A percentile compares a stretch with the other conserved stretches of the same genome.
phyloP scores from a whole-genome alignment of 1,140 invertebrate genomes.

The Scaptomyza graminum region DNA sequence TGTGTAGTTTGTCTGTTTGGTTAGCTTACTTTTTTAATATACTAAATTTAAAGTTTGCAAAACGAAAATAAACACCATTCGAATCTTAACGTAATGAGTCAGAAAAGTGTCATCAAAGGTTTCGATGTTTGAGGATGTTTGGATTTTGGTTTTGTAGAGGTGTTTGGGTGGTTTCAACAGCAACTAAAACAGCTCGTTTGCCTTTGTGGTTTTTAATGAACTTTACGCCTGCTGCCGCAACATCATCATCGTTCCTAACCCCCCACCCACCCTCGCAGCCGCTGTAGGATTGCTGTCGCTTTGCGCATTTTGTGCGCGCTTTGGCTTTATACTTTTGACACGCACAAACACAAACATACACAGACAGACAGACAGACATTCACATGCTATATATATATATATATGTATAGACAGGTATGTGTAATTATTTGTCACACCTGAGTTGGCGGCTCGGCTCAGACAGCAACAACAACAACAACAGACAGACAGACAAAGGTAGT shows the following conservation, averaged over 20 bases:
- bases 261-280: background rate
- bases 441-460: slow-evolving; percentile 67
- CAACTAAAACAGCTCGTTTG: slow-evolving; percentile 25
- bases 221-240: slow-evolving; percentile 28
- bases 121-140: slow-evolving; percentile 16
- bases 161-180: slow-evolving; percentile 7
- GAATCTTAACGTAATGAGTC: slow-evolving; percentile 60
- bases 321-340: slow-evolving; percentile 63
- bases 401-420: slow-evolving; percentile 64
- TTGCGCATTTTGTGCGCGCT: slow-evolving; percentile 53
- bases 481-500: slow-evolving; percentile 6
- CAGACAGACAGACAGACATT: background rate
- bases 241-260: background rate
- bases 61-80: slow-evolving; percentile 21
- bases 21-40: too few relatives aligned
- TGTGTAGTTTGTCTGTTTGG: too few relatives aligned
- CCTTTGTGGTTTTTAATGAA: slow-evolving; percentile 50
- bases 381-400: background rate
- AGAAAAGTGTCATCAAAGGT: slow-evolving; percentile 66
- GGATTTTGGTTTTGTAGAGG: background rate
- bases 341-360: slow-evolving; percentile 35
- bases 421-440: slow-evolving; percentile 83
- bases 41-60: slow-evolving; percentile 10
- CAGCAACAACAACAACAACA: slow-evolving; percentile 34
- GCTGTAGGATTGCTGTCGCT: slow-evolving; percentile 37